Evolutionary conservation across 2,888 invertebrate species (phyloP).

Genomic region (Brachyptera putata): DNA sequence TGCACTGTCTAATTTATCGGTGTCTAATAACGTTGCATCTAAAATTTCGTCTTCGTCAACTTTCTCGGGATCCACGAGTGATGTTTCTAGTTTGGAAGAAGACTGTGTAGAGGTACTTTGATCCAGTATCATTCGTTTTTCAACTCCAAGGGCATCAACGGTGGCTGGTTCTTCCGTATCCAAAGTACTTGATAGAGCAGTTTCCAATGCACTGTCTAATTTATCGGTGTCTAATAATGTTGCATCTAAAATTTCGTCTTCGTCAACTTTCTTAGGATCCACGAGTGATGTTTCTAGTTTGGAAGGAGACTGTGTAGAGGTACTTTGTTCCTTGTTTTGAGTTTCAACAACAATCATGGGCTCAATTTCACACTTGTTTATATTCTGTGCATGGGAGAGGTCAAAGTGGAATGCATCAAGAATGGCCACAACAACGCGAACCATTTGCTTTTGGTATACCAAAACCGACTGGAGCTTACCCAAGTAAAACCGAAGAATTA

Average conservation of each 20-base stretch:
- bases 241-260: neutral
- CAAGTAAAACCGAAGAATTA: conserved; percentile 75
- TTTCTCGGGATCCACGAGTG: conserved; percentile 10
- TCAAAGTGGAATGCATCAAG: conserved; percentile 92
- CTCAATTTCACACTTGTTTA: neutral
- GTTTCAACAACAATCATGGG: conserved; percentile 38
- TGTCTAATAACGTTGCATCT: neutral
- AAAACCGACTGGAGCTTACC: conserved; percentile 62
- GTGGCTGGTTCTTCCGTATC: neutral
- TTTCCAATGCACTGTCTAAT: neutral
- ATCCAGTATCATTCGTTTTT: conserved; percentile 53
- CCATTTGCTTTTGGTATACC: conserved; percentile 78
- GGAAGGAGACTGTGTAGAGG: too few species aligned
- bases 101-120: too few species aligned
- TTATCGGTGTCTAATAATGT: neutral
- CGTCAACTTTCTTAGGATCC: conserved; percentile 1
- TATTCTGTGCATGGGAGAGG: conserved; percentile 57
- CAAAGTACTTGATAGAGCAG: neutral
- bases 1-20: neutral
- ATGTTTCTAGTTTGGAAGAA: too few species aligned
- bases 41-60: neutral
- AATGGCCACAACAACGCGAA: conserved; percentile 70
- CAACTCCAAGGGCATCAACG: neutral
- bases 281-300: too few species aligned
- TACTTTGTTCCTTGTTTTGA: too few species aligned